Evolutionary conservation across 2,797 vertebrate genomes (phyloP).

Genomic region (Adelosebastes latens): DNA sequence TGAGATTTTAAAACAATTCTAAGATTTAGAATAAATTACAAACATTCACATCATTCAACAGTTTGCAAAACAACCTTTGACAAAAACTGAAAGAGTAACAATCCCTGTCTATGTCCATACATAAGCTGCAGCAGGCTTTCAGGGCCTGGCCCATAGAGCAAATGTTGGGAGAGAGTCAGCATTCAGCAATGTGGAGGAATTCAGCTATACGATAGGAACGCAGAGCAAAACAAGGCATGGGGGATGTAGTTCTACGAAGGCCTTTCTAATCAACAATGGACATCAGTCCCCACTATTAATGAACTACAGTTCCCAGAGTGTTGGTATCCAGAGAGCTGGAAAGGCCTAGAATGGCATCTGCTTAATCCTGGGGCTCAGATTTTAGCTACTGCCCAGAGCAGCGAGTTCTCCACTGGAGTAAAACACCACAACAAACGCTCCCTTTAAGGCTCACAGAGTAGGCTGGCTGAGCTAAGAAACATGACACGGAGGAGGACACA

Average conservation of each 20-base stretch:
- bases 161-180: conserved; percentile 59
- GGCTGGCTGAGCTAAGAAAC: conserved; percentile 38
- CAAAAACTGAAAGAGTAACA: conserved; percentile 2
- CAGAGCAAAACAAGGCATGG: conserved; percentile 65
- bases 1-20: neutral
- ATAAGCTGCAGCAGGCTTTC: conserved; percentile 33
- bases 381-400: conserved; percentile 81
- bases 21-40: neutral
- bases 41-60: neutral
- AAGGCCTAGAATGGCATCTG: conserved; percentile 84
- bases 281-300: conserved; percentile 76
- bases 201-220: conserved; percentile 68
- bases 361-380: conserved; percentile 84
- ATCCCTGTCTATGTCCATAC: conserved; percentile 13
- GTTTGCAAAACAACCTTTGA: neutral
- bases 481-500: conserved; percentile 22
- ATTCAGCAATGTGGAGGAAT: conserved; percentile 72
- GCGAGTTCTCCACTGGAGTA: conserved; percentile 67
- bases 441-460: conserved; percentile 41
- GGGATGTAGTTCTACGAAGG: conserved; percentile 73
- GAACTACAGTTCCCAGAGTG: conserved; percentile 84
- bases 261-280: conserved; percentile 77
- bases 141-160: conserved; percentile 26
- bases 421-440: conserved; percentile 71
- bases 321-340: conserved; percentile 79